Conservation (phyloP, 2,797 vertebrate genomes). For the Gambelia wislizenii region DNA sequence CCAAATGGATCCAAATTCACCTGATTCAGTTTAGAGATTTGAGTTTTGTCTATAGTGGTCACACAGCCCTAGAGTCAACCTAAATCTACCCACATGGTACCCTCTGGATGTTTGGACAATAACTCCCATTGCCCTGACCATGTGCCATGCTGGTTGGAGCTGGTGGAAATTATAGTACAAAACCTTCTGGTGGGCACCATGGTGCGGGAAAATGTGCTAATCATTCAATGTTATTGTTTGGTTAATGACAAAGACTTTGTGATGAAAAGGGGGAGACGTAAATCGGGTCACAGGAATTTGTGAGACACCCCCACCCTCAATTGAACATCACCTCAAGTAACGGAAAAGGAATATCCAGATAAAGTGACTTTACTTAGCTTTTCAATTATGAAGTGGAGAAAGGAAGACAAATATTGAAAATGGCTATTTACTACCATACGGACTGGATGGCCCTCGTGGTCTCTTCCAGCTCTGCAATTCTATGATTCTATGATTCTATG, state of each 20-base stretch:
- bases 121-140: neutral
- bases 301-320: neutral
- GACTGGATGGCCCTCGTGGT: too few relatives aligned
- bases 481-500: too few relatives aligned
- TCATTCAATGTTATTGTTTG: neutral
- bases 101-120: neutral
- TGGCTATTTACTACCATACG: too few relatives aligned
- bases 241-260: neutral
- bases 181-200: neutral
- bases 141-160: neutral
- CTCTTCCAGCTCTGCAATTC: too few relatives aligned
- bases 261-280: too few relatives aligned
- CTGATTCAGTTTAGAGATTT: too few relatives aligned
- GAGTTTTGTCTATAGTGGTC: too few relatives aligned
- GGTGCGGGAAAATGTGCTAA: neutral
- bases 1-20: too few relatives aligned
- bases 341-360: neutral
- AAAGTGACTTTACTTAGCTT: neutral
- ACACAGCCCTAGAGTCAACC: too few relatives aligned
- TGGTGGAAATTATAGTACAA: neutral
- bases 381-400: neutral
- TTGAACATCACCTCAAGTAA: neutral
- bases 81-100: neutral
- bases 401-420: conserved; percentile 1
- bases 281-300: neutral